A percentile compares a stretch with the other conserved stretches of the same genome.
These are phyloP conservation scores for Graphium colonna DNA, from an alignment of 2,888 invertebrate genomes.

Conservation along the genomic window DNA sequence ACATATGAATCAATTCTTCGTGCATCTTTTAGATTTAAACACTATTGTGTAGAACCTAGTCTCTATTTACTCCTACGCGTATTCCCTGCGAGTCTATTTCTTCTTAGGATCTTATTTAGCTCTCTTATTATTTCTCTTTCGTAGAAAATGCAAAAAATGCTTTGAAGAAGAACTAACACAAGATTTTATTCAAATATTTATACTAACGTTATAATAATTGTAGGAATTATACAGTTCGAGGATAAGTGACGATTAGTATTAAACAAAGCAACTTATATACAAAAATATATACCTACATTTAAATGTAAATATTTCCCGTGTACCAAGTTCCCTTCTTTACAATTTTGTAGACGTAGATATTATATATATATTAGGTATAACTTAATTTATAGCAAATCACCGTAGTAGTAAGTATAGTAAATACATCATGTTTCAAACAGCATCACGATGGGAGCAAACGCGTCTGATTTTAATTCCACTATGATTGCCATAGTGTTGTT, in stretches of 20 bases:
- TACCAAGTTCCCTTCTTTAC: slow-evolving; percentile 78
- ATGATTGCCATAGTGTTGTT: neutral
- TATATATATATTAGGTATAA: slow-evolving; percentile 28
- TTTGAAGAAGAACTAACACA: slow-evolving; percentile 55
- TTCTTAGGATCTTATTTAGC: slow-evolving; percentile 44
- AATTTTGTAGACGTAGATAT: slow-evolving; percentile 69
- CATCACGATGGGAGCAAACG: neutral
- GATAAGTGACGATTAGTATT: slow-evolving; percentile 32
- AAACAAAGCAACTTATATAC: slow-evolving; percentile 71
- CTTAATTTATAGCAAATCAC: slow-evolving; percentile 9
- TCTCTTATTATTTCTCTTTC: slow-evolving; percentile 48
- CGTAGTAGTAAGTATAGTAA: slow-evolving; percentile 2
- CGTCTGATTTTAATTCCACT: neutral
- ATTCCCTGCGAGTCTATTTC: slow-evolving; percentile 50
- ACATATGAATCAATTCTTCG: slow-evolving; percentile 26
- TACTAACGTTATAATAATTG: slow-evolving; percentile 70
- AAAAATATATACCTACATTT: slow-evolving; percentile 67
- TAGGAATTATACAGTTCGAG: slow-evolving; percentile 47
- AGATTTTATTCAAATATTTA: slow-evolving; percentile 76
- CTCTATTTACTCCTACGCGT: slow-evolving; percentile 52
- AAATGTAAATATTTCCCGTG: slow-evolving; percentile 72
- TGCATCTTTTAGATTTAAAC: slow-evolving; percentile 27
- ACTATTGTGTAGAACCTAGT: slow-evolving; percentile 25
- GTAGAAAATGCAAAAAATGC: slow-evolving; percentile 56
- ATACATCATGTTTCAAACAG: neutral